Conservation (phyloP, 2,113 vertebrate genomes). For the Cromileptes altivelis region DNA sequence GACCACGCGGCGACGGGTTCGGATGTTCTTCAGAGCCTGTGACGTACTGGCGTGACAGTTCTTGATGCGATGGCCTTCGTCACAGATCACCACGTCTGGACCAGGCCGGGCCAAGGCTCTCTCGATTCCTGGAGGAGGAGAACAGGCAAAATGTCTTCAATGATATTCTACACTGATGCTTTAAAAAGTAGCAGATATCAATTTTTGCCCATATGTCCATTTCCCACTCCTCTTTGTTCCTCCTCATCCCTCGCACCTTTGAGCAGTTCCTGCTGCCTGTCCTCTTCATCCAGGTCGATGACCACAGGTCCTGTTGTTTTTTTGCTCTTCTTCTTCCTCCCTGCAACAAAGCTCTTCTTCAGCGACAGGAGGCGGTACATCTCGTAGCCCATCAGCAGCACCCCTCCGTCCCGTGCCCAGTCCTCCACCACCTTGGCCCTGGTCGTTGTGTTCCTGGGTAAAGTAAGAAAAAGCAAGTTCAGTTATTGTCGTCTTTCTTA, state of each 20-base stretch:
- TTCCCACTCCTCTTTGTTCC: not conserved
- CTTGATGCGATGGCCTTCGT: constrained; percentile 99
- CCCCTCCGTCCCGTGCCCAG: constrained; percentile 92
- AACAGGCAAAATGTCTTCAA: not conserved
- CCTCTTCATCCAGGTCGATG: constrained; percentile 95
- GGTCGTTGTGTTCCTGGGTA: constrained; percentile 89
- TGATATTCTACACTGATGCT: not conserved
- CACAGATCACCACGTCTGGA: constrained; percentile 97
- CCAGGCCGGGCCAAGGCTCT: constrained; percentile 95
- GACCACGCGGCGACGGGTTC: constrained; percentile 93
- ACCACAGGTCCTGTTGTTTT: constrained; percentile 90
- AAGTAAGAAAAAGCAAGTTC: not conserved
- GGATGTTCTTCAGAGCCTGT: constrained; percentile 97
- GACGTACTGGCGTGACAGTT: constrained; percentile 99
- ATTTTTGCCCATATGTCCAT: not conserved
- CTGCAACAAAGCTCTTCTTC: constrained; percentile 93
- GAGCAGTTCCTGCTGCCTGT: constrained; percentile 94
- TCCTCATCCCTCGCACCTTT: constrained; percentile 85
- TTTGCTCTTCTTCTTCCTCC: constrained; percentile 94
- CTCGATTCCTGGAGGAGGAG: constrained; percentile 88
- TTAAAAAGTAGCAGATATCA: not conserved
- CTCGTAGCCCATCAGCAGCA: constrained; percentile 97
- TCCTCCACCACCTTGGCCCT: constrained; percentile 94
- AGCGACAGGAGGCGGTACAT: constrained; percentile 98
- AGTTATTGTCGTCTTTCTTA: not conserved